Percentiles rank a stretch among this genome's conserved stretches.
phyloP scores from a whole-genome alignment of 1,140 invertebrate genomes.

The Drosophila prosaltans region DNA sequence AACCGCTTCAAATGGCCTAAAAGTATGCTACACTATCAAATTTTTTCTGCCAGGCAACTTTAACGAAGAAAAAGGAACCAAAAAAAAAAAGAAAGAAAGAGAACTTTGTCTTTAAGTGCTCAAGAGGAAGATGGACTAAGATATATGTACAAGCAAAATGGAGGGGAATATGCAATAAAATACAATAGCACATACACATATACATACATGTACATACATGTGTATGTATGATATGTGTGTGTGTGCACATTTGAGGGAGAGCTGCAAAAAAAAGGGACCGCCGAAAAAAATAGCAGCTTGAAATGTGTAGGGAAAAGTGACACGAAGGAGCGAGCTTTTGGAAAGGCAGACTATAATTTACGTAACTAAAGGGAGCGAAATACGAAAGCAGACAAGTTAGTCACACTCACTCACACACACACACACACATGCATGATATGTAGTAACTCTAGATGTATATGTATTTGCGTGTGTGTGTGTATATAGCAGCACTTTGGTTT shows the following conservation, averaged over 20 bases:
- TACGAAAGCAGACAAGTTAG: conserved; percentile 27
- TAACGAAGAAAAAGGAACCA: conserved; percentile 33
- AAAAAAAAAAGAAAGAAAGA: conserved; percentile 17
- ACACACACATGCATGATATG: conserved; percentile 45
- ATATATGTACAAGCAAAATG: conserved; percentile 46
- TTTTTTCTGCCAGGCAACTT: conserved; percentile 50
- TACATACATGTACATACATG: background rate
- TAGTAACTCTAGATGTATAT: conserved; percentile 33
- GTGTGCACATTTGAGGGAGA: conserved; percentile 26
- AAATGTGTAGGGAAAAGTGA: conserved; percentile 69
- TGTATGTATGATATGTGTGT: background rate
- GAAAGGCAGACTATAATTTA: conserved; percentile 78
- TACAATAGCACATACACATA: conserved; percentile 58
- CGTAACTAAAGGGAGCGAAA: conserved; percentile 54
- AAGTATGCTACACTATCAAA: conserved; percentile 73
- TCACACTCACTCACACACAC: conserved; percentile 31
- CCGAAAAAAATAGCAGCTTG: conserved; percentile 32
- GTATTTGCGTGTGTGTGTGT: conserved; percentile 32
- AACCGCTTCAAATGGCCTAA: conserved; percentile 47
- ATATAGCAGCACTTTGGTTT: conserved; percentile 53
- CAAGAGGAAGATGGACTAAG: conserved; percentile 31
- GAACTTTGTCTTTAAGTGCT: conserved; percentile 74
- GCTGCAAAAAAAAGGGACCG: conserved; percentile 43
- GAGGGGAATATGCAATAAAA: conserved; percentile 77
- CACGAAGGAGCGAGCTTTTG: conserved; percentile 59